Percentiles rank a stretch among this genome's conserved stretches.
phyloP scores from a whole-genome alignment of 2,113 vertebrate genomes.

The Acanthochromis polyacanthus region DNA sequence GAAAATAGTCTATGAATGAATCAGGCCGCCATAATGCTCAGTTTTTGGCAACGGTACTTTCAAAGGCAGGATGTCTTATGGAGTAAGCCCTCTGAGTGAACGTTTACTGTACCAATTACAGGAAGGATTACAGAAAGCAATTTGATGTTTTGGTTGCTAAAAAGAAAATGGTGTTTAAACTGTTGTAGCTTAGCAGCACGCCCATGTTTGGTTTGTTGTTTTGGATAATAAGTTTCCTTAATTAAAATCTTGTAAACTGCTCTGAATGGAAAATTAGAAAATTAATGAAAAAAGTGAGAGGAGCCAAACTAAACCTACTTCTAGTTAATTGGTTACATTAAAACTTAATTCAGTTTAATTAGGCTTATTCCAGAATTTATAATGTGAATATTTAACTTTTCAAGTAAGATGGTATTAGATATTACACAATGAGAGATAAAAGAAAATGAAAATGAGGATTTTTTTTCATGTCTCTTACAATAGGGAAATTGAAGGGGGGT shows the following conservation, averaged over 20 bases:
- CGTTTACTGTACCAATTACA: constrained; percentile 3
- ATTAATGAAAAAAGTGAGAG: constrained; percentile 10
- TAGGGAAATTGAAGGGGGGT: neutral
- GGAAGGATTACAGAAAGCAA: constrained; percentile 15
- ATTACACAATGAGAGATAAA: neutral
- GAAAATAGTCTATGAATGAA: constrained; percentile 31
- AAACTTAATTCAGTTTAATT: neutral
- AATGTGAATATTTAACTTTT: neutral
- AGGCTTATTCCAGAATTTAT: neutral
- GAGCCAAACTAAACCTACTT: neutral
- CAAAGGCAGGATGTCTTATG: constrained; percentile 13
- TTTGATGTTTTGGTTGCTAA: constrained; percentile 26
- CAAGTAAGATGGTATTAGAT: neutral
- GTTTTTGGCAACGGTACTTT: constrained; percentile 5
- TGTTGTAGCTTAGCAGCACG: constrained; percentile 10
- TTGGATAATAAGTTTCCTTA: constrained; percentile 11
- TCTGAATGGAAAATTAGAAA: neutral
- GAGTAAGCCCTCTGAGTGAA: neutral
- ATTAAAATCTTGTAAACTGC: constrained; percentile 15
- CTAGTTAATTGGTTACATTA: neutral
- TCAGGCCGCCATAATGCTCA: constrained; percentile 16
- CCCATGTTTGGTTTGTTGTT: constrained; percentile 1
- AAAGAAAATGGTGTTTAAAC: constrained; percentile 1
- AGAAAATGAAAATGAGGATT: neutral
- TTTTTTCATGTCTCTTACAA: constrained; percentile 5